Evolutionary conservation across 2,797 vertebrate genomes (phyloP).

Genomic region (Tangara arthus): DNA sequence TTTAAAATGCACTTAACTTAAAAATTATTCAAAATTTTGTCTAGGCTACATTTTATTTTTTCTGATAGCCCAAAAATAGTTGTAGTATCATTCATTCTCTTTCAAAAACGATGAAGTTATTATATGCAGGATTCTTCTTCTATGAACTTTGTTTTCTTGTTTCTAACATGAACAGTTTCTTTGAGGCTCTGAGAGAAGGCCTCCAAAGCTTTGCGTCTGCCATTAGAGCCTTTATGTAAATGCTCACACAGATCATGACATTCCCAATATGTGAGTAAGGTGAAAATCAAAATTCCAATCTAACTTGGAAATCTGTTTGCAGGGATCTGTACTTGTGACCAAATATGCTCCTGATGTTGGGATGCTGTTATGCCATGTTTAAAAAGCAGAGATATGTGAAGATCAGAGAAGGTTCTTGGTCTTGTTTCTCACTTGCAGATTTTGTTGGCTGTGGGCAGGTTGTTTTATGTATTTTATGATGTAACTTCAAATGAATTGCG

Average conservation of each 20-base stretch:
- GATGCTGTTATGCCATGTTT: not conserved
- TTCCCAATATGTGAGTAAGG: not conserved
- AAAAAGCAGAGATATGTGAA: not conserved
- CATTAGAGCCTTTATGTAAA: not conserved
- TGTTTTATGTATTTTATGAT: not conserved
- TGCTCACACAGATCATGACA: not conserved
- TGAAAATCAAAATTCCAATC: not conserved
- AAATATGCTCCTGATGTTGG: not conserved
- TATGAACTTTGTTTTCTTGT: not conserved
- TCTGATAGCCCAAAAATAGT: not conserved
- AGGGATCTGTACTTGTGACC: not conserved
- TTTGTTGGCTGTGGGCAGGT: not conserved
- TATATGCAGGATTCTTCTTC: not conserved
- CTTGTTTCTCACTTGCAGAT: not conserved
- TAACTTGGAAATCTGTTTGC: not conserved
- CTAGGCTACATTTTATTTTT: not conserved
- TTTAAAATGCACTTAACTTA: not conserved
- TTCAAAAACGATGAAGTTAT: not conserved
- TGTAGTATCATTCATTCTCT: not conserved
- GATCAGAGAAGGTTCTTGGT: not conserved
- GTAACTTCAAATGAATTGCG: not conserved
- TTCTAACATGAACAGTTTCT: not conserved
- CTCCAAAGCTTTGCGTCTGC: not conserved
- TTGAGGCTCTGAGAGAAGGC: not conserved
- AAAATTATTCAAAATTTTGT: not conserved